Evolutionary conservation across 2,888 invertebrate genomes (phyloP).

Genomic region (Netelia fuscicornis): DNA sequence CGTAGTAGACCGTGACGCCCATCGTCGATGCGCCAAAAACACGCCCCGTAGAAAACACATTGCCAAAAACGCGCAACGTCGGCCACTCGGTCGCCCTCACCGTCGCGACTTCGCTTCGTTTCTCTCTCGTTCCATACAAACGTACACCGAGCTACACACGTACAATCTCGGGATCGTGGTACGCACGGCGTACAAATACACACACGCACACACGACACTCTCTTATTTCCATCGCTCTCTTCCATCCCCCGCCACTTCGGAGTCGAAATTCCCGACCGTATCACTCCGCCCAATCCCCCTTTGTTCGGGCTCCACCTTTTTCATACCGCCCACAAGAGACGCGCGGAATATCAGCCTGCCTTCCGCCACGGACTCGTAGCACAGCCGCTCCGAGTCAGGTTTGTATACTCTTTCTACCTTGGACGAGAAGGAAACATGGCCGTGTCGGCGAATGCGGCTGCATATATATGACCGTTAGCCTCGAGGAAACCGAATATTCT

Average conservation of each 20-base stretch:
- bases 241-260: constrained; percentile 1
- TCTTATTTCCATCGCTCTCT: constrained; percentile 42
- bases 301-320: constrained; percentile 38
- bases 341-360: constrained; percentile 19
- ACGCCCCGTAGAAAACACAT: not conserved
- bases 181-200: not conserved
- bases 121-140: not conserved
- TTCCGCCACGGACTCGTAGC: not conserved
- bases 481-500: constrained; percentile 42
- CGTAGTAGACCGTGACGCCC: constrained; percentile 74
- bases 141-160: not conserved
- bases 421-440: constrained; percentile 69
- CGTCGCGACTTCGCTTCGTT: too few species aligned
- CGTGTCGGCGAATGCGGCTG: constrained; percentile 71
- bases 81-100: too few species aligned
- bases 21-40: not conserved
- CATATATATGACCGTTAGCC: constrained; percentile 69
- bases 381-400: not conserved
- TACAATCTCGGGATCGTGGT: constrained; percentile 63
- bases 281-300: constrained; percentile 37
- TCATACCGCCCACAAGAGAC: constrained; percentile 29
- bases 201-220: constrained; percentile 4
- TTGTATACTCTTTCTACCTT: constrained; percentile 39
- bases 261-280: not conserved
- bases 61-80: not conserved